Percentiles rank a stretch among this genome's conserved stretches.
These are phyloP conservation scores for Himalopsyche anomala DNA, from an alignment of 2,888 invertebrate species.

Conservation along the genomic window DNA sequence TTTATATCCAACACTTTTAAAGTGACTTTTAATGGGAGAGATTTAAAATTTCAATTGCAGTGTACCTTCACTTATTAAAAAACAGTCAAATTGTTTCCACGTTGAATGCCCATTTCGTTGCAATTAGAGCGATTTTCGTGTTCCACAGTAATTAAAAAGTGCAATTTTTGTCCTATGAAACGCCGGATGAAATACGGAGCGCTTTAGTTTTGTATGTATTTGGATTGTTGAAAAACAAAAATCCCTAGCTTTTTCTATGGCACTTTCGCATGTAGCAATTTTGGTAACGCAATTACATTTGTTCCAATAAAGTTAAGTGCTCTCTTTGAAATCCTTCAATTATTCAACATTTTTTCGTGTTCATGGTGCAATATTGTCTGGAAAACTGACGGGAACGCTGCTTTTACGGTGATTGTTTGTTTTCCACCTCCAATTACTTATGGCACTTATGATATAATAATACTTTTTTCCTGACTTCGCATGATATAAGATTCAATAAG, in stretches of 20 bases:
- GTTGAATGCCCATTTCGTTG: neutral
- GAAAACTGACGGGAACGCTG: neutral
- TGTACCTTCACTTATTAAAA: too few species aligned
- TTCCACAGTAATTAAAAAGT: neutral
- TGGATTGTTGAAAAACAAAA: neutral
- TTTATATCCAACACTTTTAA: too few species aligned
- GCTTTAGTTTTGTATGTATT: neutral
- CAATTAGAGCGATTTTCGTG: neutral
- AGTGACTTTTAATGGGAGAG: too few species aligned
- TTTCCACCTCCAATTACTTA: neutral
- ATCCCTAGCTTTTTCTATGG: neutral
- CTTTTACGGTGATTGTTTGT: slow-evolving; percentile 20
- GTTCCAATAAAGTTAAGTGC: slow-evolving; percentile 23
- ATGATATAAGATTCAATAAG: too few species aligned
- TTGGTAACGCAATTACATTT: slow-evolving; percentile 31
- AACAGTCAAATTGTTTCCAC: too few species aligned
- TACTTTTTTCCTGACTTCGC: too few species aligned
- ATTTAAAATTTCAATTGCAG: too few species aligned
- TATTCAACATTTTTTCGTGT: slow-evolving; percentile 12
- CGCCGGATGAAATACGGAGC: neutral
- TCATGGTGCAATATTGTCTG: slow-evolving; percentile 8
- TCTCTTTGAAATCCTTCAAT: slow-evolving; percentile 21
- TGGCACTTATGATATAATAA: neutral
- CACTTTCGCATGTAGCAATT: slow-evolving; percentile 26
- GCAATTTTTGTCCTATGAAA: slow-evolving; percentile 26